Base-by-base conservation (phyloP, 2,113 vertebrate species). In the Caranx ignobilis region DNA sequence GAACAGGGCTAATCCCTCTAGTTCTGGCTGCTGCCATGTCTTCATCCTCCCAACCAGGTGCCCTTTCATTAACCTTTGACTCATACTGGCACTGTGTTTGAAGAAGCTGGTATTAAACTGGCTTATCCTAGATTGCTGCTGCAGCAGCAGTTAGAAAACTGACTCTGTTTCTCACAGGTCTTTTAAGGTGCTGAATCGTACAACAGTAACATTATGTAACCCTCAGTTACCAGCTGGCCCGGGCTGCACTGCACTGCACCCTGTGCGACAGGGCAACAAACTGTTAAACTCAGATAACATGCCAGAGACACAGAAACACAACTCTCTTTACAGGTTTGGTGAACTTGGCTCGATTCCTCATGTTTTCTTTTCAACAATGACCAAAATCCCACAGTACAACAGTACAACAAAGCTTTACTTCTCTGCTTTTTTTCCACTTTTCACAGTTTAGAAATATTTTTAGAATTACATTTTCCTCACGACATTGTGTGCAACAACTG, bases 61-160 rank as follows among this genome's bases (percentile, higher is more conserved):
- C 91, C 95, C 95, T 94, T 93, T 95, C 93, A 93, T 94, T 95
- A 95, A 95, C 95, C 95, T 95, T 95, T 95, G 94, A 95, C 95
- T 95, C 71, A 39, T 71, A 75, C 89, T 88, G 86, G 91, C 90
- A 93, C 91, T 81, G 84, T 88, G 88, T 95, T 94, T 95, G 94
- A 95, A 95, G 94, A 91, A 82, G 79, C 79, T 87, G 86, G 91
- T 83, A 91, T 94, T 94, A 94, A 91, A 93, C 85, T 74, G 91
- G 92, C 90, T 95, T 93, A 94, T 92, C 85, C 79, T 41, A 87
- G 92, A 92, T 92, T 77, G 86, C 79, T 89, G 85, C 61, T 72
- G 71, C 82, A 32, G 72, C 82, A 63, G 78, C 72, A 75, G 64
- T 43, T 47, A 80, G 84, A 82, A 86, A 71, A 71, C 85, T 77